Percentiles rank a stretch among this genome's conserved stretches.
Evolutionary conservation across 2,888 invertebrate species (phyloP).

Genomic region (Myopa tessellatipennis): DNA sequence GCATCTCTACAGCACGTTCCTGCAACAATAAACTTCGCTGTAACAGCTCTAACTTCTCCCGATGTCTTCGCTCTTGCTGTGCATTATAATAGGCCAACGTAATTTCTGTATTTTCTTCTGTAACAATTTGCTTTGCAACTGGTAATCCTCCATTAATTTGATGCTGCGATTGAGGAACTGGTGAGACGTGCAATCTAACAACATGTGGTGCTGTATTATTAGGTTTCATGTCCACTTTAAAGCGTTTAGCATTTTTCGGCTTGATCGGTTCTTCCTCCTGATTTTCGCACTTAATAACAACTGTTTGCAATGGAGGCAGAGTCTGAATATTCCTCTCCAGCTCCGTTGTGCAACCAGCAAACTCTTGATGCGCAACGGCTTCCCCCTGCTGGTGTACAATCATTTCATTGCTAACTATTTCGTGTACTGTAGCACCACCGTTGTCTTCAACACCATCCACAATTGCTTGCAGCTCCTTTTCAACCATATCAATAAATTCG

Average conservation of each 20-base stretch:
- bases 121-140: neutral
- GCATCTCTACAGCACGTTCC: constrained; percentile 44
- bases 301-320: constrained; percentile 1
- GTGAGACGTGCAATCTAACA: neutral
- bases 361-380: constrained; percentile 8
- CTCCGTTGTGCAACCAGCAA: neutral
- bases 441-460: constrained; percentile 30
- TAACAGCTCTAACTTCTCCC: constrained; percentile 47
- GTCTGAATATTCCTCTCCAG: neutral
- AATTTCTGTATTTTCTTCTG: constrained; percentile 29
- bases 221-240: constrained; percentile 19
- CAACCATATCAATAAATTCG: constrained; percentile 49
- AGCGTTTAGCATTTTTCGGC: constrained; percentile 20
- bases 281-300: constrained; percentile 20
- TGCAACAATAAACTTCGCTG: constrained; percentile 45
- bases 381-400: constrained; percentile 19
- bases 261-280: neutral
- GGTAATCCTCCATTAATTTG: neutral
- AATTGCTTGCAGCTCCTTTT: constrained; percentile 47
- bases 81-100: constrained; percentile 45
- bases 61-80: constrained; percentile 49
- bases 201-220: neutral
- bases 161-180: neutral
- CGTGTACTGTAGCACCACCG: constrained; percentile 20
- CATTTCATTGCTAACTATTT: neutral